Base-by-base conservation (phyloP, 2,797 vertebrate species). In the Coendou prehensilis region DNA sequence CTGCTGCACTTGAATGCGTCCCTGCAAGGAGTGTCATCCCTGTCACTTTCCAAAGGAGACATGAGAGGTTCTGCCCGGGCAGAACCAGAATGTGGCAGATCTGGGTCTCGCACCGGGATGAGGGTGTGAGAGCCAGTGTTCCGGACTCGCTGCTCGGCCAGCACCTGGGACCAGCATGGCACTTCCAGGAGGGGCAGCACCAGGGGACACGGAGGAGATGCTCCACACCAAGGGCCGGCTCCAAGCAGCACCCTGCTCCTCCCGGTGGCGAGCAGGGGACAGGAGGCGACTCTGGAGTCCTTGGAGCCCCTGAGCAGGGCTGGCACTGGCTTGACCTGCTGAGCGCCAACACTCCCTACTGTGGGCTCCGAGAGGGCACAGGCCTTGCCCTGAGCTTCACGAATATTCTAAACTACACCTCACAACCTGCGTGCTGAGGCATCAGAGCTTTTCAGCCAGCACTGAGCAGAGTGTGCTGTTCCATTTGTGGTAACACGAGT, bases 251-350 rank as follows among this genome's bases (percentile, higher is more conserved):
- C 57, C 6, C 22, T 1, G 7, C 7, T n/a, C 59, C 90, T 71
- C 93, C 95, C 89, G 87, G 97, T 79, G 59, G 28, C 1, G 96
- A 93, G 96, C 18, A 76, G 91, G 96, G 64, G 78, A 93, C 9
- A 13, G 89, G 96, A 61, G 82, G 95, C 4, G 23, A 0, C 2
- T 37, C 33, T 37, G 17, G 18, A 3, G 4, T 10, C 20, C 23
- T 6, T 18, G 45, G 61, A 4, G 18, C 61, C 47, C 54, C 1
- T 5, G 6, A 47, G 59, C 17, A 47, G 4, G 56, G 47, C 63
- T 22, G 67, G 23, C 47, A 64, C 15, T 17, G 26, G 47, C 50
- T 4, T 13, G 7, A 2, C 54, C 22, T 50, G 57, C 6, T 2
- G 8, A 69, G 4, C 5, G 73, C 30, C 28, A 33, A n/a, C 28